Evolutionary conservation across 2,888 invertebrate genomes (phyloP), one percentile per base, ranked within the genome.

Genomic region (Trisateles emortualis): DNA sequence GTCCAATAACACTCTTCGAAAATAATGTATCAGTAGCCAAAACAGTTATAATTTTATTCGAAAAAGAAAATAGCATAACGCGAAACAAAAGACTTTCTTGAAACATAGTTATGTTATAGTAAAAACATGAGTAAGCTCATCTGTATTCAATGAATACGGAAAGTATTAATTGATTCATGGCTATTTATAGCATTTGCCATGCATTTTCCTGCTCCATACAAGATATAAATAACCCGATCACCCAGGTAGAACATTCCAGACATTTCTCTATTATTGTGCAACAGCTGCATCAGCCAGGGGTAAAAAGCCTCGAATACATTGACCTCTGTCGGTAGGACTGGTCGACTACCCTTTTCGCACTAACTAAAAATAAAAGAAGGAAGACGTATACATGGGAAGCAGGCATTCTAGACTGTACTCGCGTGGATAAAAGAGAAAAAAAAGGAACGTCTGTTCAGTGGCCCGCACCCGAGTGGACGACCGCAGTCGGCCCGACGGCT

Each of bases 191-290:
- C 50, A 16, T 47, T 42, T 41, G 49, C 36, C 36, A 30, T 46
- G 54, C 43, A 66, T 68, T 71, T 59, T 64, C 59, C 63, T 59
- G 64, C 43, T 38, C 60, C 40, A 44, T 36, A 41, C 17, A 44
- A 44, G 68, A 45, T 78, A 75, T 75, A 74, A 80, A 79, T 78
- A 74, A 68, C 63, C 52, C 62, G 78, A 80, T 77, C 76, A 75
- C 76, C 73, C 71, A 78, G 78, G 77, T 70, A 64, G 76, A 73
- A 72, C 69, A 78, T 86, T 85, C 87, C 74, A 79, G 84, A 80
- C 87, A 89, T 86, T 80, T 87, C 83, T 84, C 73, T 78, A 82
- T 85, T 88, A 89, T 91, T 91, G 91, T 90, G 89, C 90, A 90
- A 90, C 90, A 90, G 84, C 88, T 89, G 90, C 88, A 71, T 64